Percentiles rank a stretch among this genome's conserved stretches.
Evolutionary conservation across 2,113 vertebrate genomes (phyloP).

Genomic region (Ciconia boyciana): DNA sequence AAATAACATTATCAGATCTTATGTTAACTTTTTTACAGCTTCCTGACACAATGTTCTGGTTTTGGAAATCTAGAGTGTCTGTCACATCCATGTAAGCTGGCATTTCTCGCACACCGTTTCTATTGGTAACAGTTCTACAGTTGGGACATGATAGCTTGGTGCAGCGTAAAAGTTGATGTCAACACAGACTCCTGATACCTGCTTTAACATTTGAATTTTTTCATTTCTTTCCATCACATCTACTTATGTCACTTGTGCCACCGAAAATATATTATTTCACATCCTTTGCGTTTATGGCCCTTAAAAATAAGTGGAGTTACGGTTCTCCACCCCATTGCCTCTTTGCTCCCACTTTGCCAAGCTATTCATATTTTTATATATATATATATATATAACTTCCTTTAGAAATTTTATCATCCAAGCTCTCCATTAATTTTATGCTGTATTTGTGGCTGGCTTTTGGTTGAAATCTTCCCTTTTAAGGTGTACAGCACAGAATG

Average conservation of each 20-base stretch:
- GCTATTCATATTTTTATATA: neutral
- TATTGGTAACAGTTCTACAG: neutral
- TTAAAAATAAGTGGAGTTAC: neutral
- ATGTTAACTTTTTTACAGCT: neutral
- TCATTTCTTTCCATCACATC: neutral
- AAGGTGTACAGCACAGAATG: neutral
- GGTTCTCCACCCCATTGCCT: neutral
- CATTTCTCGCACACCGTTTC: neutral
- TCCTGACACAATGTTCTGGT: neutral
- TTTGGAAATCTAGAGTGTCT: neutral
- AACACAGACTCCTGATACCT: neutral
- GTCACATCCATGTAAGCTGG: rapidly evolving
- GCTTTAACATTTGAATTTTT: neutral
- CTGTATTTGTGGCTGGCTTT: neutral
- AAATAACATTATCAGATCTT: neutral
- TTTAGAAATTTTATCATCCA: neutral
- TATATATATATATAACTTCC: neutral
- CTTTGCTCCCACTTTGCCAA: neutral
- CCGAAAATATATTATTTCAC: neutral
- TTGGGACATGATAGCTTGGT: neutral
- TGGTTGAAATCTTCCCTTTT: neutral
- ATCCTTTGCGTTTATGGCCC: neutral
- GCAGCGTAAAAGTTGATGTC: neutral
- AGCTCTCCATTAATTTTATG: neutral
- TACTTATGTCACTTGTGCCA: neutral